A percentile compares a stretch with the other conserved stretches of the same genome.
Evolutionary conservation across 1,140 invertebrate genomes (phyloP).

Genomic region (Gonatopus flavifemur): DNA sequence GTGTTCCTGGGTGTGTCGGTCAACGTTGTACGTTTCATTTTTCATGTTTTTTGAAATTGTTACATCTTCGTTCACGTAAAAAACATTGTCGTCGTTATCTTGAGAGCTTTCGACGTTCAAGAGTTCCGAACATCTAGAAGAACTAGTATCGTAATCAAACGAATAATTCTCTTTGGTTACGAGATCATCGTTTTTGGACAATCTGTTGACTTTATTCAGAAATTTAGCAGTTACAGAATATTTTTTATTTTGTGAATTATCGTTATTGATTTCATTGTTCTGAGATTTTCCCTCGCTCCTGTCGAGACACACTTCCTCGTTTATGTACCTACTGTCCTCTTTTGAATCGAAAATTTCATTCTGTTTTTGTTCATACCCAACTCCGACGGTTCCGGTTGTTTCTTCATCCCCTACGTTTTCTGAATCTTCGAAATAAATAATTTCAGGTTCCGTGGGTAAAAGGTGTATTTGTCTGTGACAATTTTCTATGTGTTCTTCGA

Average conservation of each 20-base stretch:
- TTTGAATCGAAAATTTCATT: slow-evolving; percentile 29
- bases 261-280: slow-evolving; percentile 9
- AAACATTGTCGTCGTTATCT: slow-evolving; percentile 35
- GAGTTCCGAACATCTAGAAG: slow-evolving; percentile 30
- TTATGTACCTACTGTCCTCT: slow-evolving; percentile 33
- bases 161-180: slow-evolving; percentile 49
- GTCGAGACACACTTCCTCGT: slow-evolving; percentile 26
- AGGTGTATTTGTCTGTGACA: slow-evolving; percentile 46
- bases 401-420: slow-evolving; percentile 45
- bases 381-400: slow-evolving; percentile 33
- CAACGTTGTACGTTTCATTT: slow-evolving; percentile 28
- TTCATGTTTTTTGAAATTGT: slow-evolving; percentile 47
- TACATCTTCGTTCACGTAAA: slow-evolving; percentile 46
- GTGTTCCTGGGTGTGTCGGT: slow-evolving; percentile 40
- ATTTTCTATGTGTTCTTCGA: slow-evolving; percentile 53
- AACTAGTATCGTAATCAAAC: slow-evolving; percentile 39
- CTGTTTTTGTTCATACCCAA: slow-evolving; percentile 32
- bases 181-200: slow-evolving; percentile 42
- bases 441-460: slow-evolving; percentile 50
- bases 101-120: slow-evolving; percentile 32
- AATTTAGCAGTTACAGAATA: slow-evolving; percentile 23
- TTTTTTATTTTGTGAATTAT: slow-evolving; percentile 26
- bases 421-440: slow-evolving; percentile 53
- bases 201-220: slow-evolving; percentile 23
- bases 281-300: slow-evolving; percentile 27